A percentile compares a stretch with the other conserved stretches of the same genome.
These are phyloP conservation scores for Protobothrops flavoviridis DNA, from an alignment of 2,113 vertebrate genomes.

Conservation along the genomic window DNA sequence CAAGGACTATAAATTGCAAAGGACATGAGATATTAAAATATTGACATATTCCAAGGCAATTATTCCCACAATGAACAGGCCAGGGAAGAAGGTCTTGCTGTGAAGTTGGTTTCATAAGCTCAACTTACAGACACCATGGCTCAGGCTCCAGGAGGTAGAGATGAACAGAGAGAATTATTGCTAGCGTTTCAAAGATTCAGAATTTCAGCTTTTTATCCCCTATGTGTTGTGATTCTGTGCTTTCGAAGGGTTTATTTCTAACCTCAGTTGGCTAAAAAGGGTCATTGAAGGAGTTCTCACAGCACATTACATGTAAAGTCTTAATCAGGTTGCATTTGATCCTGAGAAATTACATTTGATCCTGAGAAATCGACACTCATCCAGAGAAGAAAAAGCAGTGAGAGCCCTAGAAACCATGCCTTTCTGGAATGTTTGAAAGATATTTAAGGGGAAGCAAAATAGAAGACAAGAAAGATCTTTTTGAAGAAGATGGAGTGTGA, in stretches of 20 bases:
- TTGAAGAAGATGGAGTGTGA: neutral
- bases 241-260: neutral
- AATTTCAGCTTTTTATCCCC: neutral
- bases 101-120: neutral
- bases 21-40: neutral
- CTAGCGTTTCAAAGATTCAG: neutral
- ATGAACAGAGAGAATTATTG: neutral
- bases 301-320: neutral
- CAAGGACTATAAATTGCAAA: constrained; percentile 7
- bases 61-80: neutral
- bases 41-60: neutral
- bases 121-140: neutral
- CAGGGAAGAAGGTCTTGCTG: neutral
- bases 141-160: neutral
- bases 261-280: neutral
- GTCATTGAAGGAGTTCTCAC: neutral
- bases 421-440: neutral
- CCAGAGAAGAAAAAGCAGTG: neutral
- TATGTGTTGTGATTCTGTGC: neutral
- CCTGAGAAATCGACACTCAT: neutral
- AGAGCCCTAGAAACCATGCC: neutral
- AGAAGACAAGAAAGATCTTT: neutral
- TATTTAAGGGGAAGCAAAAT: neutral
- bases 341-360: neutral
- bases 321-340: neutral